phyloP scores from a whole-genome alignment of 2,113 vertebrate genomes.

The Baryphthengus martii region DNA sequence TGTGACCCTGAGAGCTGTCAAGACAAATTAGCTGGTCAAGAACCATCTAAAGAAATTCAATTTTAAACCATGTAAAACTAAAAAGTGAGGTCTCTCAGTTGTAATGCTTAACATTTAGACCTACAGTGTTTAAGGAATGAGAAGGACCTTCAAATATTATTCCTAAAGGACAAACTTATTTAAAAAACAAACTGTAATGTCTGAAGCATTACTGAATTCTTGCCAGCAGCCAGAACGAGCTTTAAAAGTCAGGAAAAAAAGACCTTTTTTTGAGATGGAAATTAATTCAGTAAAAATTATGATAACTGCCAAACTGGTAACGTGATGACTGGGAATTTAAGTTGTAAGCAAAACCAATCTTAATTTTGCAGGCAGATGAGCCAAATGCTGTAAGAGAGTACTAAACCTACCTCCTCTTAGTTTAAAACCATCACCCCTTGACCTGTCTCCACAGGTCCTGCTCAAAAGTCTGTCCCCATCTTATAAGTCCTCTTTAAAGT shows the following conservation, averaged over 20 bases:
- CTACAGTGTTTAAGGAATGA: not conserved
- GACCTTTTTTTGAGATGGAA: not conserved
- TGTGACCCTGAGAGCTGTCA: slow-evolving; percentile 38
- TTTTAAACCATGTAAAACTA: not conserved
- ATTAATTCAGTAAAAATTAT: not conserved
- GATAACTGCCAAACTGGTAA: not conserved
- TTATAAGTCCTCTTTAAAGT: not conserved
- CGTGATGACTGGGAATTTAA: not conserved
- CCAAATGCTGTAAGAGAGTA: not conserved
- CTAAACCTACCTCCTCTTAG: not conserved
- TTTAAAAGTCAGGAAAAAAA: not conserved
- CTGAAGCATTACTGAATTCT: not conserved
- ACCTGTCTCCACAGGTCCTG: not conserved
- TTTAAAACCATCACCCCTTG: not conserved
- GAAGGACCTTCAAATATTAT: not conserved
- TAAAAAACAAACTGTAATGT: not conserved
- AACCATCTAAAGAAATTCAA: not conserved
- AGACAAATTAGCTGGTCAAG: slow-evolving; percentile 41
- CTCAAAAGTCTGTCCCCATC: not conserved
- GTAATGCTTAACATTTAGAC: slow-evolving; percentile 20
- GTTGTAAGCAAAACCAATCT: not conserved
- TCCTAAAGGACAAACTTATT: not conserved
- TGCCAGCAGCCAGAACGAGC: not conserved
- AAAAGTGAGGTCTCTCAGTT: not conserved
- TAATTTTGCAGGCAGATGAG: not conserved